These are phyloP conservation scores for Bombyx mandarina DNA, from an alignment of 1,140 invertebrate genomes.

Conservation along the genomic window DNA sequence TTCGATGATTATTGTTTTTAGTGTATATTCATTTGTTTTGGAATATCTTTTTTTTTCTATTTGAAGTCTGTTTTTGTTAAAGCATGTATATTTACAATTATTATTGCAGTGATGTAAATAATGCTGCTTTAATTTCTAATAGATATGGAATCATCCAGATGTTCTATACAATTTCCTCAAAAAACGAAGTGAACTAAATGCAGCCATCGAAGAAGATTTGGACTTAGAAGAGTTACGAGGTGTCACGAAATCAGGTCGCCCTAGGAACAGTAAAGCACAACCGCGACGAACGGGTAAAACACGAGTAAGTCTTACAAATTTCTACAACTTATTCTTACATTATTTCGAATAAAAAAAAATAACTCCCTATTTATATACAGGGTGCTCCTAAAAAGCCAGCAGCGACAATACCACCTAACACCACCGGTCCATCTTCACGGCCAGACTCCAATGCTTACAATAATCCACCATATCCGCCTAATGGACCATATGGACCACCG, in stretches of 20 bases:
- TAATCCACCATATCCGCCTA: conserved; percentile 31
- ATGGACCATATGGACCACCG: conserved; percentile 31
- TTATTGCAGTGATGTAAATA: background rate
- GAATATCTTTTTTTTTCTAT: too few relatives aligned
- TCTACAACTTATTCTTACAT: background rate
- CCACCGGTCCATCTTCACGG: conserved; percentile 30
- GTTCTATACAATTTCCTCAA: conserved; percentile 93
- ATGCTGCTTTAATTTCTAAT: conserved; percentile 6
- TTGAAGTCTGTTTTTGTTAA: too few relatives aligned
- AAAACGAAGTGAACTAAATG: conserved; percentile 84
- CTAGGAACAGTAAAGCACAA: conserved; percentile 31
- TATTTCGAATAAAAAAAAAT: background rate
- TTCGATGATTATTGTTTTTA: too few relatives aligned
- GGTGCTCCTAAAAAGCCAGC: conserved; percentile 73
- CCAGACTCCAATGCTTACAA: conserved; percentile 24
- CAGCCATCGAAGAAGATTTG: conserved; percentile 89
- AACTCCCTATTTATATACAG: conserved; percentile 25
- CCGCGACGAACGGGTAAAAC: conserved; percentile 33
- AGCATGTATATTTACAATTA: too few relatives aligned
- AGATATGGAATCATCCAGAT: conserved; percentile 99
- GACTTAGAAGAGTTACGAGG: conserved; percentile 79
- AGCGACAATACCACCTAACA: conserved; percentile 77
- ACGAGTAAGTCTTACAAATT: conserved; percentile 27
- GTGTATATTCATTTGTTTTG: too few relatives aligned
- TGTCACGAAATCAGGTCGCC: conserved; percentile 53